Percentiles rank a stretch among this genome's conserved stretches.
Evolutionary conservation across 2,113 vertebrate genomes (phyloP).

Genomic region (Lates calcarifer): DNA sequence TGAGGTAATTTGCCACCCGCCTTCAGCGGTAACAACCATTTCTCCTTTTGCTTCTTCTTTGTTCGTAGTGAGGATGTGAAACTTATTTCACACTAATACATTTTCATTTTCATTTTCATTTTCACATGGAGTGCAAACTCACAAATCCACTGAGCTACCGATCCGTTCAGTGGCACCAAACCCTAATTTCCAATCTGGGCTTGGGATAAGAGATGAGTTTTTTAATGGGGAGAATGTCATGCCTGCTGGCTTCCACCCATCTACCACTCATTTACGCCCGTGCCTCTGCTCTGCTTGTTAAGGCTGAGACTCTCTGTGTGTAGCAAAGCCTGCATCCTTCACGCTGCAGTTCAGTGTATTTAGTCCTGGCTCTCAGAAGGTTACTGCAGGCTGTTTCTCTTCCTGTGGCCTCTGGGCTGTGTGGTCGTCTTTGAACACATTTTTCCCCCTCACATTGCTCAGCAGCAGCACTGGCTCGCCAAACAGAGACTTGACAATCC

Average conservation of each 20-base stretch:
- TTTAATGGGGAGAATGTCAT: conserved; percentile 77
- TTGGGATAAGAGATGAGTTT: conserved; percentile 69
- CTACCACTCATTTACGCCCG: conserved; percentile 66
- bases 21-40: conserved; percentile 7
- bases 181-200: conserved; percentile 66
- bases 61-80: conserved; percentile 47
- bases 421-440: conserved; percentile 55
- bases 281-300: conserved; percentile 59
- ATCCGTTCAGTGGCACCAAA: conserved; percentile 42
- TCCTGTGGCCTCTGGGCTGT: conserved; percentile 51
- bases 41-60: conserved; percentile 46
- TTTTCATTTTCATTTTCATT: conserved; percentile 71
- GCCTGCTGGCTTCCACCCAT: conserved; percentile 66
- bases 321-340: conserved; percentile 51
- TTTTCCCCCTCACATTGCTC: conserved; percentile 41
- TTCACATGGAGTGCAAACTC: conserved; percentile 44
- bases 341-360: conserved; percentile 14
- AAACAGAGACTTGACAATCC: conserved; percentile 43
- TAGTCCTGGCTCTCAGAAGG: conserved; percentile 46
- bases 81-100: conserved; percentile 59
- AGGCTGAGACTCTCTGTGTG: conserved; percentile 35
- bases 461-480: conserved; percentile 45
- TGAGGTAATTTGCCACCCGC: conserved; percentile 26
- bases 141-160: conserved; percentile 57
- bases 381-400: conserved; percentile 53